These are phyloP conservation scores for Eptesicus fuscus DNA, from an alignment of 2,113 vertebrate genomes.

Conservation along the genomic window DNA sequence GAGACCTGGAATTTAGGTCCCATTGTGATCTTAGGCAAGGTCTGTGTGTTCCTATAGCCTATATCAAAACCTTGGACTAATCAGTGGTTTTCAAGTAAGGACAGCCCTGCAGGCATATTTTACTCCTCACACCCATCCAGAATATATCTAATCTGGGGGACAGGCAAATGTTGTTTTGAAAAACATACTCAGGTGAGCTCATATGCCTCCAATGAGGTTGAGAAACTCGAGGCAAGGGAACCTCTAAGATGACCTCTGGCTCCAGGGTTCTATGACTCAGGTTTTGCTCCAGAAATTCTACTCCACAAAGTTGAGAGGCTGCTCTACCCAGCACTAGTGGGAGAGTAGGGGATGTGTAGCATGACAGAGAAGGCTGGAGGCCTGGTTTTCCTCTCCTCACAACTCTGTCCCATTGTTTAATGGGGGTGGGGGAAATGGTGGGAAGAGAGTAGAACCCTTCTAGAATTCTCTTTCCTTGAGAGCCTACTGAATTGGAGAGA, in stretches of 20 bases:
- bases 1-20: not conserved
- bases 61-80: not conserved
- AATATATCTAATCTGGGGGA: not conserved
- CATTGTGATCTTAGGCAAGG: not conserved
- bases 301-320: not conserved
- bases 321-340: not conserved
- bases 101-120: not conserved
- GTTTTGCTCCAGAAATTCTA: not conserved
- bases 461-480: not conserved
- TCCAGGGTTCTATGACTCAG: not conserved
- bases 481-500: not conserved
- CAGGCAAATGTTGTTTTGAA: not conserved
- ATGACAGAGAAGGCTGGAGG: not conserved
- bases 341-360: not conserved
- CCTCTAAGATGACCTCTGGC: not conserved
- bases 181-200: not conserved
- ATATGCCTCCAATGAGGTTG: not conserved
- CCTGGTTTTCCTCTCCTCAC: not conserved
- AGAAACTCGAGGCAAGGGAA: not conserved
- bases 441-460: not conserved
- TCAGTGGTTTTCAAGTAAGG: not conserved
- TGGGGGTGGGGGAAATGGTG: not conserved
- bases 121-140: not conserved
- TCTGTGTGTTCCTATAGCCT: not conserved
- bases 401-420: not conserved